A percentile compares a stretch with the other conserved stretches of the same genome.
phyloP scores from a whole-genome alignment of 2,797 vertebrate genomes.

The Melanotaenia parkinsoni region DNA sequence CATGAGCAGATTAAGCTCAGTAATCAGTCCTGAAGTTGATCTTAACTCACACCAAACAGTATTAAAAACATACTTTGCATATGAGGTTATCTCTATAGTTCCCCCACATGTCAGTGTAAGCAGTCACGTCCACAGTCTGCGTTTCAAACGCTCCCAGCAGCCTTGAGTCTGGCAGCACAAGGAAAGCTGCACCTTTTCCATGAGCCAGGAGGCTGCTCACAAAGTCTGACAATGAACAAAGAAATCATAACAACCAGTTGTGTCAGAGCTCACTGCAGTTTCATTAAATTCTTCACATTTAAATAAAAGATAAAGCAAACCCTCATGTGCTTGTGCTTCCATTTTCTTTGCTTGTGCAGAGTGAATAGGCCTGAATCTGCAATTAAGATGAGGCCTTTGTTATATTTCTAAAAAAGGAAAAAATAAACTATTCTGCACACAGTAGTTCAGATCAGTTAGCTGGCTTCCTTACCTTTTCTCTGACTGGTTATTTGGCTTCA shows the following conservation, averaged over 20 bases:
- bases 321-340: slow-evolving; percentile 71
- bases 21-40: background rate
- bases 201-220: slow-evolving; percentile 83
- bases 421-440: slow-evolving; percentile 14
- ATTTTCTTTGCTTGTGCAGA: slow-evolving; percentile 71
- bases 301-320: slow-evolving; percentile 47
- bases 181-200: slow-evolving; percentile 89
- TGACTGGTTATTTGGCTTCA: slow-evolving; percentile 37
- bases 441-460: slow-evolving; percentile 23
- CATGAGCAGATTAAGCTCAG: background rate
- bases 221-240: slow-evolving; percentile 80
- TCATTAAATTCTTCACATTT: background rate
- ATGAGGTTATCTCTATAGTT: slow-evolving; percentile 90
- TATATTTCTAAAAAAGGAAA: slow-evolving; percentile 5
- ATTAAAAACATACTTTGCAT: slow-evolving; percentile 83
- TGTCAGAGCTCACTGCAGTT: background rate
- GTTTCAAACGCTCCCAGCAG: slow-evolving; percentile 85
- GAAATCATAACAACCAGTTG: background rate
- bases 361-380: slow-evolving; percentile 61
- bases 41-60: background rate
- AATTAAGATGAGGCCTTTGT: slow-evolving; percentile 32
- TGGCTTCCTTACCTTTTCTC: slow-evolving; percentile 60
- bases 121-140: slow-evolving; percentile 84
- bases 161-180: slow-evolving; percentile 78
- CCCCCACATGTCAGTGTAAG: slow-evolving; percentile 94